phyloP scores from a whole-genome alignment of 2,113 vertebrate species.

The Poecile atricapillus region DNA sequence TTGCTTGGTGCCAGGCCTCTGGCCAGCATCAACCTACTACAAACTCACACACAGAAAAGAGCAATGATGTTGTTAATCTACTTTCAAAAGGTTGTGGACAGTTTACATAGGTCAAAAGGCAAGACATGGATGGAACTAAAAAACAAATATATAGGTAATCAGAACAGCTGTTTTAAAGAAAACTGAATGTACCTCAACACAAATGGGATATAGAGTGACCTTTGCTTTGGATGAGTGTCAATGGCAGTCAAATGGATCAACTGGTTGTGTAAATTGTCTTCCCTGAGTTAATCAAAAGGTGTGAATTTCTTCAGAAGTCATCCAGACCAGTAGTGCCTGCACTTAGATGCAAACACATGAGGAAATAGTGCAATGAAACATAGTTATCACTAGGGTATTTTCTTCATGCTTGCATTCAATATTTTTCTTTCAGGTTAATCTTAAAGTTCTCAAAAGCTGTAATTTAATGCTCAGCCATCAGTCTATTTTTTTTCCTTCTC shows the following conservation, averaged over 20 bases:
- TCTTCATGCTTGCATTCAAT: background rate
- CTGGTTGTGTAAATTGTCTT: background rate
- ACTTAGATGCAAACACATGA: background rate
- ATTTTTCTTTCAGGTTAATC: background rate
- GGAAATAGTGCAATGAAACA: background rate
- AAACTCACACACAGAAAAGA: background rate
- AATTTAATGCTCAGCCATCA: background rate
- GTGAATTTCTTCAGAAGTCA: background rate
- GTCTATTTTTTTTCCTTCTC: background rate
- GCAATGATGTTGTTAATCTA: background rate
- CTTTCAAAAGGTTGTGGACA: background rate
- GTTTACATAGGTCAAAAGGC: background rate
- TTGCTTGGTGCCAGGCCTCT: background rate
- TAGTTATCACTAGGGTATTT: background rate
- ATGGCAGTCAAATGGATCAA: background rate
- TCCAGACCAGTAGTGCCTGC: background rate
- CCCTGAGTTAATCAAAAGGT: background rate
- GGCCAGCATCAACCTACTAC: background rate
- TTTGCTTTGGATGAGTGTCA: background rate
- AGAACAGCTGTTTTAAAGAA: background rate
- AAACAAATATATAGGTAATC: background rate
- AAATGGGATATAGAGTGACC: background rate
- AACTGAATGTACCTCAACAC: background rate
- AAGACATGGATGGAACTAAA: background rate
- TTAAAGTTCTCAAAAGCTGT: background rate